These are phyloP conservation scores for Anser brachyrhynchus DNA, from an alignment of 2,113 vertebrate genomes.

Conservation along the genomic window DNA sequence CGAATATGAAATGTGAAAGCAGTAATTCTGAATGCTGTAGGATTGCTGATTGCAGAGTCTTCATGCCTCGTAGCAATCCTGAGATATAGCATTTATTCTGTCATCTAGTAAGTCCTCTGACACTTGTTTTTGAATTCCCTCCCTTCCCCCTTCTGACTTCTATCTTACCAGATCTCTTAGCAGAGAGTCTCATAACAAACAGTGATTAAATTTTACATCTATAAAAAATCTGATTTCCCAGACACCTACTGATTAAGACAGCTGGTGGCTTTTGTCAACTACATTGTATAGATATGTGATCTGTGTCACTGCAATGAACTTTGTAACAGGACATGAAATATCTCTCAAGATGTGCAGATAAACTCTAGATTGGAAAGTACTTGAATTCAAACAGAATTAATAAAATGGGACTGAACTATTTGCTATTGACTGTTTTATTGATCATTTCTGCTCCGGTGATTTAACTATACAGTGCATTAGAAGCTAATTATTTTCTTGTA, in stretches of 20 bases:
- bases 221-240: background rate
- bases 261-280: background rate
- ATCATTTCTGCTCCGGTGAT: slow-evolving; percentile 34
- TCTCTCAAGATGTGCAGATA: background rate
- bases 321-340: background rate
- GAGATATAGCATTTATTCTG: background rate
- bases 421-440: slow-evolving; percentile 8
- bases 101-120: background rate
- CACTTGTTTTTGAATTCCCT: background rate
- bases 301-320: background rate
- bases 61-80: background rate
- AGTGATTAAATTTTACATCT: background rate
- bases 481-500: slow-evolving; percentile 51
- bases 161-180: background rate
- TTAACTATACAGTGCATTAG: background rate
- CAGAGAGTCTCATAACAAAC: background rate
- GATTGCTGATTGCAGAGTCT: background rate
- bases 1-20: background rate
- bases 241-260: background rate
- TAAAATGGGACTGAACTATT: background rate
- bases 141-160: background rate
- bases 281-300: background rate
- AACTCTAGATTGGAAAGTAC: background rate
- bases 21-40: background rate
- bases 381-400: background rate